Conservation (phyloP, 2,888 invertebrate genomes). For the Callinectes sapidus region DNA sequence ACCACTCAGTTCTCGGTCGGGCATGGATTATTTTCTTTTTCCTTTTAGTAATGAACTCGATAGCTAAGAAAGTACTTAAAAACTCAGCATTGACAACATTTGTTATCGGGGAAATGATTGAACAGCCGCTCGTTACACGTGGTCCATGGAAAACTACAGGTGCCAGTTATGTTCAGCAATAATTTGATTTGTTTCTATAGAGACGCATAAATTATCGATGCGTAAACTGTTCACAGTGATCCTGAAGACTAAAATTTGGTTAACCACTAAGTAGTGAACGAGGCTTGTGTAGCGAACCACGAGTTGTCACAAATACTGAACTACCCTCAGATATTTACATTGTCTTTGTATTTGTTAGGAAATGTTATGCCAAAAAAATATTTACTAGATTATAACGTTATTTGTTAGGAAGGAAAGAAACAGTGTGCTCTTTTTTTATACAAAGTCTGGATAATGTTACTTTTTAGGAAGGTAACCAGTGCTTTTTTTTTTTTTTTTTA, state of each 20-base stretch:
- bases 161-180: background rate
- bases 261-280: background rate
- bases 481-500: too few relatives aligned
- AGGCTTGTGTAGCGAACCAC: background rate
- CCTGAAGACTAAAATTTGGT: background rate
- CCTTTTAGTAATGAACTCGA: background rate
- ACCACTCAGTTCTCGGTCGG: background rate
- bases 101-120: background rate
- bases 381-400: background rate
- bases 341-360: conserved; percentile 17
- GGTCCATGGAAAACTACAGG: background rate
- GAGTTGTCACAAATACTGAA: background rate
- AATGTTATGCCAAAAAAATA: conserved; percentile 1
- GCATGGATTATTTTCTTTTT: background rate
- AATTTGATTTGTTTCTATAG: background rate
- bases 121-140: background rate
- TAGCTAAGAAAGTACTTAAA: background rate
- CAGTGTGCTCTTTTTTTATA: background rate
- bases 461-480: background rate
- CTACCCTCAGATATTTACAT: background rate
- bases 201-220: background rate
- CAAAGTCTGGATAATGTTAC: background rate
- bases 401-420: background rate
- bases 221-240: background rate
- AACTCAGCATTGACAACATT: background rate